phyloP scores from a whole-genome alignment of 1,140 invertebrate genomes.

The Agrilus planipennis region DNA sequence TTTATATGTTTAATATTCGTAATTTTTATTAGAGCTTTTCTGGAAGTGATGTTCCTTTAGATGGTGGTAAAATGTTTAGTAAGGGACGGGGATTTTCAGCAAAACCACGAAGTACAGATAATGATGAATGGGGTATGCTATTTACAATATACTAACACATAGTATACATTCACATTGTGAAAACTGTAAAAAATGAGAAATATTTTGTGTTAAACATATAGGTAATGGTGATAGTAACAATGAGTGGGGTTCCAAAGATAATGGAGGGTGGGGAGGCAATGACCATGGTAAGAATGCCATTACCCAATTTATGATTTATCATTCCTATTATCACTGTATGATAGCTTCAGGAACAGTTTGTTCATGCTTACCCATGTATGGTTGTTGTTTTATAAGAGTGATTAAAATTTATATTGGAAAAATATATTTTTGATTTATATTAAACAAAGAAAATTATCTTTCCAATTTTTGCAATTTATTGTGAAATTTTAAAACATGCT shows the following conservation, averaged over 20 bases:
- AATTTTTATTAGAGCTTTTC: too few species aligned
- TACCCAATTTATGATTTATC: too few species aligned
- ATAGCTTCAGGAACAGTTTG: too few species aligned
- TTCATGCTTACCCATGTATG: too few species aligned
- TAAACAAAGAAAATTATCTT: neutral
- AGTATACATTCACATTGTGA: neutral
- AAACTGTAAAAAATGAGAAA: neutral
- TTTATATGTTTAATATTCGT: neutral
- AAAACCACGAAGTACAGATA: neutral
- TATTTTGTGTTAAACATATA: neutral
- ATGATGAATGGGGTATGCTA: neutral
- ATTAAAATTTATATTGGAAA: neutral
- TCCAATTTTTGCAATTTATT: neutral
- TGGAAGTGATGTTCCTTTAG: neutral
- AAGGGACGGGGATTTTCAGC: constrained; percentile 9
- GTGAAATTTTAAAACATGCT: neutral
- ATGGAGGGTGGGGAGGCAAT: constrained; percentile 5
- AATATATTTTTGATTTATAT: neutral
- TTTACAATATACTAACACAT: neutral
- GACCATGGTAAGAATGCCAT: constrained; percentile 1
- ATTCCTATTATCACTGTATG: too few species aligned
- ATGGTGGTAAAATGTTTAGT: constrained; percentile 4
- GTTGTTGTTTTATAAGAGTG: too few species aligned
- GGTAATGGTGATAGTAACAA: constrained; percentile 6
- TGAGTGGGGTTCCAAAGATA: constrained; percentile 8